Conservation (phyloP, 2,888 invertebrate genomes). For the Macaria notata region DNA sequence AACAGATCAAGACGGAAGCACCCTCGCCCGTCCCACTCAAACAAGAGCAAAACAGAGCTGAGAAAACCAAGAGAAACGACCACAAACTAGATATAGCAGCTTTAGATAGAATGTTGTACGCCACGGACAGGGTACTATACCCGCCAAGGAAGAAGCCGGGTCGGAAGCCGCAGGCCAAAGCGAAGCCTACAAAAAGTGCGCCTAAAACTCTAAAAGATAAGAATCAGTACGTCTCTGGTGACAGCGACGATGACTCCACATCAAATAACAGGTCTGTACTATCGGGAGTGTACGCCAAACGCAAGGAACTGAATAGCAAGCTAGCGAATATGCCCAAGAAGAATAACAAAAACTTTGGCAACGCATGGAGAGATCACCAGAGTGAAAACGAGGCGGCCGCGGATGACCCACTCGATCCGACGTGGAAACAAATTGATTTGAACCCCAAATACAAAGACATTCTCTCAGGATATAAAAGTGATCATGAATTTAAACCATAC, state of each 20-base stretch:
- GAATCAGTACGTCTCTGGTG: conserved; percentile 71
- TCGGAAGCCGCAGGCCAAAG: conserved; percentile 81
- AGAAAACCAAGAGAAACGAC: conserved; percentile 67
- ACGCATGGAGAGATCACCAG: conserved; percentile 73
- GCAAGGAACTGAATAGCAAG: conserved; percentile 76
- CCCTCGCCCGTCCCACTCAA: conserved; percentile 73
- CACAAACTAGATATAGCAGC: conserved; percentile 80
- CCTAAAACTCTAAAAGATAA: conserved; percentile 73
- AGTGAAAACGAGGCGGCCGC: conserved; percentile 78
- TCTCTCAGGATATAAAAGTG: conserved; percentile 83
- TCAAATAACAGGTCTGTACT: conserved; percentile 67
- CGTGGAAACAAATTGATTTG: conserved; percentile 85
- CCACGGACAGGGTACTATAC: conserved; percentile 88
- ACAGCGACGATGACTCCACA: conserved; percentile 65
- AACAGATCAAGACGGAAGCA: conserved; percentile 76
- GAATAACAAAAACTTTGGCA: conserved; percentile 63
- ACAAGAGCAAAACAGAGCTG: conserved; percentile 70
- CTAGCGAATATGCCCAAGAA: conserved; percentile 66
- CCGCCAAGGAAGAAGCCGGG: conserved; percentile 90
- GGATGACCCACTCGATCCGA: conserved; percentile 83
- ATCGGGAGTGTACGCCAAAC: conserved; percentile 77
- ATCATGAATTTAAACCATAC: conserved; percentile 78
- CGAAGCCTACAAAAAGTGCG: conserved; percentile 57
- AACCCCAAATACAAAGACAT: conserved; percentile 85
- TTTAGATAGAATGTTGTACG: conserved; percentile 87